Conservation (phyloP, 2,888 invertebrate genomes). For the Mactromeris polynyma region DNA sequence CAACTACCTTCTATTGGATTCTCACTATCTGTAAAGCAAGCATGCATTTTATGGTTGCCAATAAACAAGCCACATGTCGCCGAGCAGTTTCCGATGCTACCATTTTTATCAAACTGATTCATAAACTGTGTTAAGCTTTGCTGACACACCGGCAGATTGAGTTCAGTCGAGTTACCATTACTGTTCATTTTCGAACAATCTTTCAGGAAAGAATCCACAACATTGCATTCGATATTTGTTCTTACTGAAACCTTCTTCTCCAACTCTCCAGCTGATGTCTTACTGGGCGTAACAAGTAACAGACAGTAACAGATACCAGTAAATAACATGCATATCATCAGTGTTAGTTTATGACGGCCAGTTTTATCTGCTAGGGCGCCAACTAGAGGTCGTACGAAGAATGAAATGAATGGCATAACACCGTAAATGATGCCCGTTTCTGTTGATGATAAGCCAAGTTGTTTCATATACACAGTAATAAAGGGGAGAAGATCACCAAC, state of each 20-base stretch:
- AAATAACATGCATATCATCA: constrained; percentile 92
- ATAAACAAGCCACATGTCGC: constrained; percentile 59
- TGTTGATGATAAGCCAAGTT: constrained; percentile 91
- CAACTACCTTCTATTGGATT: constrained; percentile 50
- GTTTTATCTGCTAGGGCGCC: constrained; percentile 93
- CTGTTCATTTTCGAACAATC: constrained; percentile 70
- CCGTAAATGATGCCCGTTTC: constrained; percentile 93
- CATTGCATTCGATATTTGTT: constrained; percentile 77
- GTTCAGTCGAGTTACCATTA: not conserved
- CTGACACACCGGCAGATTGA: constrained; percentile 29
- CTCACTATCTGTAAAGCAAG: constrained; percentile 68
- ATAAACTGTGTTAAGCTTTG: constrained; percentile 32
- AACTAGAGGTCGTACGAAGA: constrained; percentile 92
- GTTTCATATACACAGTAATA: constrained; percentile 93
- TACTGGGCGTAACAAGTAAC: constrained; percentile 89
- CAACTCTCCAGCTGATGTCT: constrained; percentile 15
- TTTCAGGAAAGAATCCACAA: constrained; percentile 76
- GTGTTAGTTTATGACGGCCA: constrained; percentile 93
- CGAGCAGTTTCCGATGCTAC: constrained; percentile 49
- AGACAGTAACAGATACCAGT: constrained; percentile 94
- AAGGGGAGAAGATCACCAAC: constrained; percentile 94
- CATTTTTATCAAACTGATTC: constrained; percentile 29
- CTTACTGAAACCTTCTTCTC: constrained; percentile 42
- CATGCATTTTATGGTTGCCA: constrained; percentile 43
- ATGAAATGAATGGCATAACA: constrained; percentile 92